Evolutionary conservation across 1,140 invertebrate genomes (phyloP), one percentile per base, ranked within the genome.

Genomic region (Drosophila lowei): DNA sequence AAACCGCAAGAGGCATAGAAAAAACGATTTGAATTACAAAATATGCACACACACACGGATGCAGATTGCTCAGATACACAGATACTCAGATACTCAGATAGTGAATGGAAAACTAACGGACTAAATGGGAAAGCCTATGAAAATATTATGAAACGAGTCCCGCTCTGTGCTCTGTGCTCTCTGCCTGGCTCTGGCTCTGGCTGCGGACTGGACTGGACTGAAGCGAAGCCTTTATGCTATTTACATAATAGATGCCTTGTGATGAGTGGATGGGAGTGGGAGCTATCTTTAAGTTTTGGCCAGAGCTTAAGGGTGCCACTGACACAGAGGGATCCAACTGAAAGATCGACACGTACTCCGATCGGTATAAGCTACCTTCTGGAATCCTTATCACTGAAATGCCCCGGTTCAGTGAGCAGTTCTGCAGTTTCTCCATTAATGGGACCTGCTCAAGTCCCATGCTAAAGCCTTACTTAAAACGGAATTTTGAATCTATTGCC

Each of bases 1-100:
- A 81, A 88, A 81, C 81, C 83, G 75, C 81, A 86, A 68, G 9
- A 38, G 58, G 59, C 72, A 53, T 56, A 70, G 71, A 66, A 60
- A 59, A 34, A 59, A 63, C 65, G 81, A 80, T 78, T 86, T 75
- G 60, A 88, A 77, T 88, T 86, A 86, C 81, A 86, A 81, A 74
- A 73, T 86, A 72, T 80, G 64, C 70, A 62, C n/a, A 23, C 42
- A 72, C 28, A 53, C 23, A 50, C 49, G 34, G 11, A 13, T 13
- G 21, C 30, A 53, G 50, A 41, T 53, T 3, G 21, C 50, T 53
- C 28, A 53, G 18, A 53, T 15, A 38, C 28, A 13, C 50, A 34
- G 57, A 49, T 62, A 62, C 57, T 41, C 50, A 34, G 57, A 49
- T 62, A 62, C 57, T 41, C 50, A 34, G 57, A 49, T 62, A 72